Evolutionary conservation across 2,113 vertebrate species (phyloP).

Genomic region (Crocuta crocuta): DNA sequence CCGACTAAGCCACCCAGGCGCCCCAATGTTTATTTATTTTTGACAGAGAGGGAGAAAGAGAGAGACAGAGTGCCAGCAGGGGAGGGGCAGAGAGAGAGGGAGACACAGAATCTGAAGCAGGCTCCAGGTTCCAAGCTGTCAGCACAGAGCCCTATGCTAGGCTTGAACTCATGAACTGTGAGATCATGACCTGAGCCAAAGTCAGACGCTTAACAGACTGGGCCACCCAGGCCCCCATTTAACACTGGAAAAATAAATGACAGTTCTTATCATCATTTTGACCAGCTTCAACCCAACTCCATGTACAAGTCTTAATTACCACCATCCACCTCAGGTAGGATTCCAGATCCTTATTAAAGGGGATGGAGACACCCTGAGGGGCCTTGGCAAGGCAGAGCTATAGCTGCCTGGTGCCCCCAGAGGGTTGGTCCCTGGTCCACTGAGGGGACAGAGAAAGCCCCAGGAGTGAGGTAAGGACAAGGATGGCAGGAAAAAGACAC

Average conservation of each 20-base stretch:
- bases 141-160: no score
- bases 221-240: no score
- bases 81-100: no score
- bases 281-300: background rate
- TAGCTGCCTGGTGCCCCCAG: background rate
- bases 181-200: no score
- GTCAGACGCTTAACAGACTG: no score
- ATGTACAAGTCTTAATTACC: background rate
- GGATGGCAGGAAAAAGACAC: background rate
- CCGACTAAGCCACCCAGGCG: no score
- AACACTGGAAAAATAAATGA: background rate
- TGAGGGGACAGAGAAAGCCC: background rate
- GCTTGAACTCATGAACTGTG: no score
- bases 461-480: background rate
- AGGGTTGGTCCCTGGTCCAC: background rate
- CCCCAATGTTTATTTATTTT: no score
- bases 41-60: no score
- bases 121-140: no score
- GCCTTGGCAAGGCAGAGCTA: background rate
- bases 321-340: background rate
- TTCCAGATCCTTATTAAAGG: background rate
- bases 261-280: background rate
- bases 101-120: no score
- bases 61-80: no score
- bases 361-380: background rate